A percentile compares a stretch with the other conserved stretches of the same genome.
These are phyloP conservation scores for Serilophus lunatus DNA, from an alignment of 2,113 vertebrate species.

Conservation along the genomic window DNA sequence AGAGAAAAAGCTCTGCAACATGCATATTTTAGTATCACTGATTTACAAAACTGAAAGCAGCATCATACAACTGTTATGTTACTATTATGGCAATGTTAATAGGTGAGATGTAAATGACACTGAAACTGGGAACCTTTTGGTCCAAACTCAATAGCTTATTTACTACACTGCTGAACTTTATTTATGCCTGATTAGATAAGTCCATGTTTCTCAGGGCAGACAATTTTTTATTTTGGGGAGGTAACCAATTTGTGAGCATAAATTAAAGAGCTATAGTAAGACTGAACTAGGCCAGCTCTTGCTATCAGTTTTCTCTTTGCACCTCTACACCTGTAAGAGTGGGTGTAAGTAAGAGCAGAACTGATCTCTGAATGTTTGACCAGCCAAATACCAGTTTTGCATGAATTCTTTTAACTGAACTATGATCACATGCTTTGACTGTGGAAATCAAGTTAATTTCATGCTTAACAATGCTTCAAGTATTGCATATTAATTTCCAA, in stretches of 20 bases:
- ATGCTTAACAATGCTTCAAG: conserved; percentile 19
- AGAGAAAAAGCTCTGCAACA: background rate
- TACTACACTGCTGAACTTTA: background rate
- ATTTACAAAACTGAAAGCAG: background rate
- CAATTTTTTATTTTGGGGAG: background rate
- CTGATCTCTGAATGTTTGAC: conserved; percentile 42
- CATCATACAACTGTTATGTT: background rate
- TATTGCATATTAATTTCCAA: background rate
- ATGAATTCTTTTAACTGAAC: conserved; percentile 7
- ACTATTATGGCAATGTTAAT: background rate
- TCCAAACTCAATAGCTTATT: background rate
- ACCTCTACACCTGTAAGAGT: background rate
- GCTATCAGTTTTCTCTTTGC: conserved; percentile 27
- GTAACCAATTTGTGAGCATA: background rate
- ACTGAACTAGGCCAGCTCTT: background rate
- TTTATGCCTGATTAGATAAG: background rate
- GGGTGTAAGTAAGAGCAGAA: conserved; percentile 44
- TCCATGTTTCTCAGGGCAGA: background rate
- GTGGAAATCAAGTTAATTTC: background rate
- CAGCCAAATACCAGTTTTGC: conserved; percentile 20
- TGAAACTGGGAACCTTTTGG: background rate
- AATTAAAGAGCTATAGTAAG: background rate
- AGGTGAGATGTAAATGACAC: background rate
- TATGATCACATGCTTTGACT: conserved; percentile 29
- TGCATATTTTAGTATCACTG: background rate